Percentiles rank a stretch among this genome's conserved stretches.
phyloP scores from a whole-genome alignment of 1,140 invertebrate species.

The Bombus ignitus region DNA sequence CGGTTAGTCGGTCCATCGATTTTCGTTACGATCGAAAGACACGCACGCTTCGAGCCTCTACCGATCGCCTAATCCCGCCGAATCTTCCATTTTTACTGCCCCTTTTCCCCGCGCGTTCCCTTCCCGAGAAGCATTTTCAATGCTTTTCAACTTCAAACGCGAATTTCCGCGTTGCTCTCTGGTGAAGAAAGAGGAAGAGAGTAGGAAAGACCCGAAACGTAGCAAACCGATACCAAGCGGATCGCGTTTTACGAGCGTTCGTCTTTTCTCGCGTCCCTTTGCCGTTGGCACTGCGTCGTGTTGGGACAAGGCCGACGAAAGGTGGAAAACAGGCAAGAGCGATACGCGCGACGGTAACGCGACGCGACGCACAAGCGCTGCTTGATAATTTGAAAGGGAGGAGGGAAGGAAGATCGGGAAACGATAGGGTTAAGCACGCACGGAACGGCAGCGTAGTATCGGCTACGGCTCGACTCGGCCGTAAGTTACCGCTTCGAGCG shows the following conservation, averaged over 20 bases:
- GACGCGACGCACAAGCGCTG: background rate
- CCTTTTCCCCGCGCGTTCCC: no score
- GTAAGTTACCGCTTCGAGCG: slow-evolving; percentile 48
- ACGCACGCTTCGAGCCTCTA: no score
- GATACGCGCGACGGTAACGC: no score
- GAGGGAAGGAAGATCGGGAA: no score
- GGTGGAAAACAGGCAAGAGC: background rate
- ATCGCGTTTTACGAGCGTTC: background rate
- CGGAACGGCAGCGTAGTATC: slow-evolving; percentile 39
- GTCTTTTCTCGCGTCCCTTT: background rate
- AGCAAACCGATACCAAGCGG: no score
- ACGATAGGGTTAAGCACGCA: background rate
- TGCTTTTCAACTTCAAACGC: no score
- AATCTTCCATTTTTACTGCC: background rate
- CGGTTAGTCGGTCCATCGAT: slow-evolving; percentile 67
- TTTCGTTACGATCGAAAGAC: slow-evolving; percentile 68
- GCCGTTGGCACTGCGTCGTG: background rate
- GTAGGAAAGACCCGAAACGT: no score
- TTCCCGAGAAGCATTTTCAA: background rate
- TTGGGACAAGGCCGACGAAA: slow-evolving; percentile 34
- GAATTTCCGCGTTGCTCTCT: no score
- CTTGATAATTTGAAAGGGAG: background rate
- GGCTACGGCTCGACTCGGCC: slow-evolving; percentile 19
- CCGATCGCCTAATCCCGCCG: no score
- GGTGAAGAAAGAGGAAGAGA: no score